Conservation (phyloP, 2,113 vertebrate genomes). For the Bettongia penicillata region DNA sequence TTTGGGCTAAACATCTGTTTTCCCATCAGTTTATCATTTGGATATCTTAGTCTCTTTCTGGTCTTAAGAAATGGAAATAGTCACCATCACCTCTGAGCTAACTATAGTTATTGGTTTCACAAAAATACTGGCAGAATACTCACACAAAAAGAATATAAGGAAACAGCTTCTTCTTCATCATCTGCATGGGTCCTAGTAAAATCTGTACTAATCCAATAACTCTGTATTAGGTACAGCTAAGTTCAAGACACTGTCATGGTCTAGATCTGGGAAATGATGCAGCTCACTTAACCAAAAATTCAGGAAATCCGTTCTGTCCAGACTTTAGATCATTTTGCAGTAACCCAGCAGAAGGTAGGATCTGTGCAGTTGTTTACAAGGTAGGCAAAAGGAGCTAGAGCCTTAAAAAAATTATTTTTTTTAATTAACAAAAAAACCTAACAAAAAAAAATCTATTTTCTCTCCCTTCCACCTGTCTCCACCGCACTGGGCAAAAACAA, state of each 20-base stretch:
- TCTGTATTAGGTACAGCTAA: neutral
- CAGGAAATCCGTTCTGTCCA: neutral
- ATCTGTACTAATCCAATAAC: neutral
- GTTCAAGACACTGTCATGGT: neutral
- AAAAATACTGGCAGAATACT: neutral
- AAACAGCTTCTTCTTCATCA: neutral
- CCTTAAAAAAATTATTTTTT: neutral
- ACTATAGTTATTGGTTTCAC: neutral
- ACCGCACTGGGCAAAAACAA: too few species aligned
- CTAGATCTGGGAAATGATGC: neutral
- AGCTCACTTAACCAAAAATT: neutral
- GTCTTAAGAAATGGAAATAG: neutral
- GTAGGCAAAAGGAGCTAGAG: neutral
- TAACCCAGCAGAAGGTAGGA: neutral
- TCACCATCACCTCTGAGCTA: neutral
- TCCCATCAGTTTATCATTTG: too few species aligned
- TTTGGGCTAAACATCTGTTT: neutral
- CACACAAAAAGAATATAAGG: neutral
- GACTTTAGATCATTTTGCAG: neutral
- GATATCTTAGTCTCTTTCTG: neutral
- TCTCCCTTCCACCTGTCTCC: neutral
- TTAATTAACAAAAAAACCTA: neutral
- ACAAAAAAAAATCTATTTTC: neutral
- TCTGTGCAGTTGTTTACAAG: neutral
- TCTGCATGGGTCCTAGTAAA: neutral